Evolutionary conservation across 2,888 invertebrate species (phyloP), one percentile per base, ranked within the genome.

Genomic region (Aspidiotus destructor): DNA sequence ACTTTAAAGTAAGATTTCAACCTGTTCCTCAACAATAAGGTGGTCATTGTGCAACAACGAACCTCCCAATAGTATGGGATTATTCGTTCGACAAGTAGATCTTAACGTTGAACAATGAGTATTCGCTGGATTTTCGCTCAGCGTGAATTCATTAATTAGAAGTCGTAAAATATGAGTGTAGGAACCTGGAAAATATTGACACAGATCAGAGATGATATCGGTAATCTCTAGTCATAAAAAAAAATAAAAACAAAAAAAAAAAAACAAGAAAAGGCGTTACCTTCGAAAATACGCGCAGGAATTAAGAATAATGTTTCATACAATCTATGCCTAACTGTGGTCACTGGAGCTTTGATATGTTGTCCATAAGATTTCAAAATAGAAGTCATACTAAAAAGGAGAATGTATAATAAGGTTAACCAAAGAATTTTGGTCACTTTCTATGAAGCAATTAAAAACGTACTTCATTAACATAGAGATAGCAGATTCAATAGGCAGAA

Each of bases 21-120:
- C 96, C 86, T 97, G 97, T 80, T 97, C 96, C 79, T 98, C 98
- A 73, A 98, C 93, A 60, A 89, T 89, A 71, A 92, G 87, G 78
- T 98, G 96, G 78, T 97, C 96, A 0, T 94, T 95, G 76, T 97
- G 95, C 77, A 94, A 92, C 54, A 96, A 83, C 62, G 93, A 92
- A 16, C 69, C 60, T 11, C 95, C 95, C 48, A 97, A 80, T 68
- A 98, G 87, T 55, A 95, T 90, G 0, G 93, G 91, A 78, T 92
- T 92, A 75, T 92, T 90, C 8, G 87, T 86, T 76, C 92, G 90
- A 74, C 93, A 93, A 70, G 92, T 84, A n/a, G 85, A 82, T 60
- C 89, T 81, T 71, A 92, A 79, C 72, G 89, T 82, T 0, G 93
- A 93, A 17, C 87, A 92, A 0, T 92, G 90, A 5, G 94, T 95